phyloP scores from a whole-genome alignment of 1,140 invertebrate genomes.

The Eubasilissa regina region DNA sequence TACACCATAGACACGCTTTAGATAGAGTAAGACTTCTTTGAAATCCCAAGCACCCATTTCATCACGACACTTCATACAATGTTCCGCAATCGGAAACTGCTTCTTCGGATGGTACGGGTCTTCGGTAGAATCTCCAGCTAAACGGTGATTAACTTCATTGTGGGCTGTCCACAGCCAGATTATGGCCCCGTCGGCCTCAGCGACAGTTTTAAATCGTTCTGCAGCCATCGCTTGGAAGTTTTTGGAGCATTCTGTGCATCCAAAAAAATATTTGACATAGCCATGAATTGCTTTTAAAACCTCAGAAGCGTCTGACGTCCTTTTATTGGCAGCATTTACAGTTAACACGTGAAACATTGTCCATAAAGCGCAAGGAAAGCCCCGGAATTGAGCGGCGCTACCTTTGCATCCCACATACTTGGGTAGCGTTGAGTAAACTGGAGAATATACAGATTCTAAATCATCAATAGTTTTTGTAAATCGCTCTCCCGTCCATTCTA shows the following conservation, averaged over 20 bases:
- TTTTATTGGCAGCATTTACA: constrained; percentile 79
- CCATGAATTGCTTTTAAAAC: constrained; percentile 88
- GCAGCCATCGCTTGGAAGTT: constrained; percentile 90
- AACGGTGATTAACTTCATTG: constrained; percentile 92
- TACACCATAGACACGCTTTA: constrained; percentile 82
- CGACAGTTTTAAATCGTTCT: constrained; percentile 79
- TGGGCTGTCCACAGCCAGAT: constrained; percentile 97
- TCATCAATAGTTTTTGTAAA: constrained; percentile 72
- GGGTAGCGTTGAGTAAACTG: constrained; percentile 74
- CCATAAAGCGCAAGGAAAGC: constrained; percentile 98
- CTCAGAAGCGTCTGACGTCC: constrained; percentile 73
- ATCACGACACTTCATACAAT: constrained; percentile 82
- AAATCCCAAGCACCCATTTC: constrained; percentile 78
- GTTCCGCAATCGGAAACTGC: constrained; percentile 84
- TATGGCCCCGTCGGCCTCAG: constrained; percentile 81
- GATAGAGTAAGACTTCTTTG: constrained; percentile 80
- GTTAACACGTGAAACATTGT: constrained; percentile 94
- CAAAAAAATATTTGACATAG: constrained; percentile 95
- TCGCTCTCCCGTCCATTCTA: constrained; percentile 74
- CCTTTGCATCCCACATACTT: constrained; percentile 90
- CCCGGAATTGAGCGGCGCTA: constrained; percentile 80
- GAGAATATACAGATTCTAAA: constrained; percentile 71
- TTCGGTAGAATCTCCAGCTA: constrained; percentile 89
- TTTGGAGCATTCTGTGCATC: constrained; percentile 90
- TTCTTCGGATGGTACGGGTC: constrained; percentile 93